Evolutionary conservation across 2,888 invertebrate species (phyloP).

Genomic region (Conops quadrifasciatus): DNA sequence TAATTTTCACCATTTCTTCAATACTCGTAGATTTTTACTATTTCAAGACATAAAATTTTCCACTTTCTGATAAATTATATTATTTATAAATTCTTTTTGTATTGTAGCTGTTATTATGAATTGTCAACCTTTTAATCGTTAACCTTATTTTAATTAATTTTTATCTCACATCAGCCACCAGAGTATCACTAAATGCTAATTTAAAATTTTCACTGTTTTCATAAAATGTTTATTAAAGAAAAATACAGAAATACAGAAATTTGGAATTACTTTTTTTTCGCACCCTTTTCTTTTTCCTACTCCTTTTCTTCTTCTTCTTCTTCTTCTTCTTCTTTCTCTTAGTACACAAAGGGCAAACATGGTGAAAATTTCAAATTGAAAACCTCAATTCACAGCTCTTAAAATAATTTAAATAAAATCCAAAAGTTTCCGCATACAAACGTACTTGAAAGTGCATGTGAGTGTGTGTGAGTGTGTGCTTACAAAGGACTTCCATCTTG

Average conservation of each 20-base stretch:
- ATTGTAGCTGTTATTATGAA: too few species aligned
- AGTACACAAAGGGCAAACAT: background rate
- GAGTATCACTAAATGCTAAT: too few species aligned
- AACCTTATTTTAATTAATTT: too few species aligned
- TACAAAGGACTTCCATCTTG: background rate
- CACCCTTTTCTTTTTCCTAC: background rate
- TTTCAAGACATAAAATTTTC: too few species aligned
- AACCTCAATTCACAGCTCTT: background rate
- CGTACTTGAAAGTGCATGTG: background rate
- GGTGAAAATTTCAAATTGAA: background rate
- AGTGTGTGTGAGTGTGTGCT: background rate
- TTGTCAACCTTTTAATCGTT: too few species aligned
- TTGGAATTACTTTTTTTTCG: background rate
- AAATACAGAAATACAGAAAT: background rate
- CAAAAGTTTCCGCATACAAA: background rate
- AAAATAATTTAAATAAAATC: conserved; percentile 11
- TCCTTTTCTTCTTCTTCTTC: background rate
- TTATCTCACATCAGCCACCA: too few species aligned
- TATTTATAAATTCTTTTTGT: too few species aligned
- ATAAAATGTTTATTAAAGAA: too few species aligned
- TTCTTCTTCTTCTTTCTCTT: background rate
- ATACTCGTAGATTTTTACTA: too few species aligned
- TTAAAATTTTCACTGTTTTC: too few species aligned
- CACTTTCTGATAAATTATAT: too few species aligned
- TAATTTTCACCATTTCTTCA: too few species aligned